Conservation (phyloP, 2,797 vertebrate genomes). For the Ceyx erithaca region DNA sequence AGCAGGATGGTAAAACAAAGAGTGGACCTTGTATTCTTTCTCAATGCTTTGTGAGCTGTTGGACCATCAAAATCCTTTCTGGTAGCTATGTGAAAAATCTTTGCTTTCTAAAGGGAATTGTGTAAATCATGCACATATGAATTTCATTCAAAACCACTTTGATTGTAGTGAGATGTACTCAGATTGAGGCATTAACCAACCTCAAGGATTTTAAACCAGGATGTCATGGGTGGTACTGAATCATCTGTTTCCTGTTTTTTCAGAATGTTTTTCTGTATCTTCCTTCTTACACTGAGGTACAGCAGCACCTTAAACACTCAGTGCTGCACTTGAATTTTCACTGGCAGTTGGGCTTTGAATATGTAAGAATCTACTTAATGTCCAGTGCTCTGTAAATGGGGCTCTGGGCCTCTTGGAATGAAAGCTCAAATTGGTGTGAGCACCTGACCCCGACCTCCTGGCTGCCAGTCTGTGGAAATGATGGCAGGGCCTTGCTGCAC, state of each 20-base stretch:
- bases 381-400: background rate
- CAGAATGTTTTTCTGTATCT: background rate
- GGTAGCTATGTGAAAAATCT: background rate
- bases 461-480: background rate
- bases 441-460: background rate
- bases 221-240: background rate
- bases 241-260: background rate
- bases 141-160: background rate
- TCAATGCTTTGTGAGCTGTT: background rate
- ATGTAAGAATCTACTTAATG: background rate
- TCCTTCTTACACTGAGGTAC: background rate
- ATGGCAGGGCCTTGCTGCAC: background rate
- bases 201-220: background rate
- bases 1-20: background rate
- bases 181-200: background rate
- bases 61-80: background rate
- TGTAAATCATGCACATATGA: background rate
- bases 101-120: background rate
- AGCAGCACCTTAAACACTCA: background rate
- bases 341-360: background rate
- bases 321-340: background rate
- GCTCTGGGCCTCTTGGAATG: background rate
- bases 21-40: background rate
- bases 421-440: background rate
- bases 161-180: background rate